Evolutionary conservation across 2,797 vertebrate genomes (phyloP).

Genomic region (Chiroxiphia lanceolata): DNA sequence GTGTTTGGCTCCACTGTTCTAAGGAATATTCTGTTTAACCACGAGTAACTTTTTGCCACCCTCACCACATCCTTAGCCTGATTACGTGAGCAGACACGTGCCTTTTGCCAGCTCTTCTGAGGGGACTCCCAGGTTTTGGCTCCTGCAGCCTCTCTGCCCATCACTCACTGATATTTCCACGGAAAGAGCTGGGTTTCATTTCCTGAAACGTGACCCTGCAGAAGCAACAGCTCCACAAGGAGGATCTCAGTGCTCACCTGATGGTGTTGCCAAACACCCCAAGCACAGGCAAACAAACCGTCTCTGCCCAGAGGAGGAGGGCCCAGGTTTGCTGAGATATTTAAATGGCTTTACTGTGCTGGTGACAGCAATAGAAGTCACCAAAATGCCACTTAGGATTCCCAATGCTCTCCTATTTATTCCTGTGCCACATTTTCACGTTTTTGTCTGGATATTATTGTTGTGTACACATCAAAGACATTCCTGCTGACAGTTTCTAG

Average conservation of each 20-base stretch:
- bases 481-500: neutral
- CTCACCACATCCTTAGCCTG: neutral
- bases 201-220: neutral
- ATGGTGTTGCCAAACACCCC: neutral
- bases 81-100: neutral
- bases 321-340: neutral
- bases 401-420: neutral
- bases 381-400: neutral
- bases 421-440: neutral
- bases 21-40: neutral
- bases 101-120: neutral
- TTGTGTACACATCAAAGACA: neutral
- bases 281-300: neutral
- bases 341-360: neutral
- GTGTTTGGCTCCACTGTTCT: neutral
- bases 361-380: neutral
- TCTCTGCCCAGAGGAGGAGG: neutral
- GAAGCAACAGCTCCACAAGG: neutral
- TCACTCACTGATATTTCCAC: rapidly evolving
- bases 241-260: neutral
- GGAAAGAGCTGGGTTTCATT: rapidly evolving
- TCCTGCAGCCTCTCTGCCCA: neutral
- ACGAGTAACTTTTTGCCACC: neutral
- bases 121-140: neutral
- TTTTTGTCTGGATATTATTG: neutral